Evolutionary conservation across 2,888 invertebrate species (phyloP), one percentile per base, ranked within the genome.

Genomic region (Euproctis similis): DNA sequence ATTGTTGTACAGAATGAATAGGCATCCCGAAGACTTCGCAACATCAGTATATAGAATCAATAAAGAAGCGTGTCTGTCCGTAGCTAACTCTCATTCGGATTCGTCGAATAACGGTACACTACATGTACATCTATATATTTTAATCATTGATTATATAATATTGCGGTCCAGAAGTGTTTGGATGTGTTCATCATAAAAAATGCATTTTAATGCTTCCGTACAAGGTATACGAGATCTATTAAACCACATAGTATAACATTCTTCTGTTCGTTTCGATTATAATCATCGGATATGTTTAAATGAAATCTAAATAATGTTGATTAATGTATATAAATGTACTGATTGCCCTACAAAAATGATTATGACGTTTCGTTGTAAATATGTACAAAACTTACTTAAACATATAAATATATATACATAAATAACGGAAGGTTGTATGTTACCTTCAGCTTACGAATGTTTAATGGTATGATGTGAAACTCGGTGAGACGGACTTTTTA

Each of bases 21-120:
- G 69, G 53, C 54, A 57, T 59, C 59, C 57, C 56, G 58, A 65
- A 53, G 58, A 59, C 67, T n/a, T 69, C 57, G 67, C 64, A 60
- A 67, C 77, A 78, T 72, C 67, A 72, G 61, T 73, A 74, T 67
- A 72, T 63, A 58, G 55, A 70, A 75, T 73, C 72, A 68, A 73
- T 68, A 72, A 62, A 63, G 62, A 59, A 72, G 61, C 65, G 64
- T 67, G 55, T 56, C 63, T 53, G 55, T 56, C 63, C 53, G 57
- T 62, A 59, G 21, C 20, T 20, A 21, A 59, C 53, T 55, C 40
- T 52, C 59, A 71, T 72, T 76, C 55, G 59, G 37, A 58, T n/a
- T n/a, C n/a, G n/a, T n/a, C n/a, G 59, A 69, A 64, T 71, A 74
- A 71, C 72, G 68, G 76, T 53, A 42, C 40, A 33, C 41, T 44